phyloP scores from a whole-genome alignment of 2,797 vertebrate species.

The Syngnathus acus region DNA sequence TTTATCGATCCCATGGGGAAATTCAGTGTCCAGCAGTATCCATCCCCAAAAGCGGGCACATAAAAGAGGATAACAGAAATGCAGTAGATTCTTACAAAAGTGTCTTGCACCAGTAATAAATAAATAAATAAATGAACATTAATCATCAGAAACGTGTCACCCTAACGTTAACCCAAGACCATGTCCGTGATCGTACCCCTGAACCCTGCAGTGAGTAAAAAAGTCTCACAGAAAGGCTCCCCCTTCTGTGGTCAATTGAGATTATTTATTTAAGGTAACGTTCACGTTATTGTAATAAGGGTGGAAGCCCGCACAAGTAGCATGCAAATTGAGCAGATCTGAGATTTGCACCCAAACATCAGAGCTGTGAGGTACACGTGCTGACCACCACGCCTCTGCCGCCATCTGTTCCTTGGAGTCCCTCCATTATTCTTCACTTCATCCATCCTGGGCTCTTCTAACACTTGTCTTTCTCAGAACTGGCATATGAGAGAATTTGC shows the following conservation, averaged over 20 bases:
- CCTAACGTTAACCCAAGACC: too few species aligned
- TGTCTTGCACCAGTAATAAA: too few species aligned
- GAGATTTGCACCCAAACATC: background rate
- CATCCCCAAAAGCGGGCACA: background rate
- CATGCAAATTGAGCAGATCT: background rate
- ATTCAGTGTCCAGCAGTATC: too few species aligned
- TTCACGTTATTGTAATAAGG: background rate
- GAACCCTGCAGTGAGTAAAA: background rate
- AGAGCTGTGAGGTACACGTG: background rate
- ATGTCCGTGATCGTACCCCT: too few species aligned
- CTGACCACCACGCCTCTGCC: background rate
- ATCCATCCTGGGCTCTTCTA: background rate
- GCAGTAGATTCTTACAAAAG: too few species aligned
- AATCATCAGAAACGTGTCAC: too few species aligned
- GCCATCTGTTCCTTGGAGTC: background rate
- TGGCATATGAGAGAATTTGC: conserved; percentile 24
- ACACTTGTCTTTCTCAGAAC: background rate
- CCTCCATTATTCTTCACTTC: background rate
- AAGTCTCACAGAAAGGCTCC: too few species aligned
- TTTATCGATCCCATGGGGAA: too few species aligned
- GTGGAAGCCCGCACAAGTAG: background rate
- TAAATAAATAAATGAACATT: too few species aligned
- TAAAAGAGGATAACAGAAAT: background rate
- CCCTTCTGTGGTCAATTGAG: background rate
- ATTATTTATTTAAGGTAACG: background rate